These are phyloP conservation scores for Acipenser transmontanus DNA, from an alignment of 2,797 vertebrate species.

Conservation along the genomic window DNA sequence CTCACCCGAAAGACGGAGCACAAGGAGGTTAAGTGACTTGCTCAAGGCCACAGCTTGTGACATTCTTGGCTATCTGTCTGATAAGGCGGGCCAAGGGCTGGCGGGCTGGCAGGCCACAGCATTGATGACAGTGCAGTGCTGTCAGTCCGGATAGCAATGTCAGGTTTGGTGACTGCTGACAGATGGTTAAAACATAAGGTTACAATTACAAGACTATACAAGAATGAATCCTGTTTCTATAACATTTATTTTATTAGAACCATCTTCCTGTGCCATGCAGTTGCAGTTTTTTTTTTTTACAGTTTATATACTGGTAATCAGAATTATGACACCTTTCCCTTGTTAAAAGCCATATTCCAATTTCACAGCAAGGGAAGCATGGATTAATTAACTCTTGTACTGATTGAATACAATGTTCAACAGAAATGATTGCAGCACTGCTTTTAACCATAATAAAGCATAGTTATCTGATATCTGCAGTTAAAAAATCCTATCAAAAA, in stretches of 20 bases:
- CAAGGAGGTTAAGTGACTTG: no score
- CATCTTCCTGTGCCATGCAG: no score
- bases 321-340: neutral
- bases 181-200: neutral
- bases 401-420: neutral
- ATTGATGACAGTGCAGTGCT: neutral
- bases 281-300: neutral
- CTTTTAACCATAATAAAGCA: no score
- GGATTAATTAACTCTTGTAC: constrained; percentile 6
- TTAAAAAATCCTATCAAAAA: no score
- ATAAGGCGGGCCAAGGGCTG: neutral
- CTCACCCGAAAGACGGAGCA: no score
- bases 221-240: no score
- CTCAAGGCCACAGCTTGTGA: no score
- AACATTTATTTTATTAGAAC: no score
- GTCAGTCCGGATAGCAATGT: neutral
- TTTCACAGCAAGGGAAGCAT: neutral
- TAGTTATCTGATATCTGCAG: no score
- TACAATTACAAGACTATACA: no score
- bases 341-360: neutral
- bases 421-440: neutral
- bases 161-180: neutral
- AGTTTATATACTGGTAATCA: neutral
- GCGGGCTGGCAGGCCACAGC: neutral
- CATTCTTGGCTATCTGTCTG: no score